A percentile compares a stretch with the other conserved stretches of the same genome.
phyloP scores from a whole-genome alignment of 2,797 vertebrate genomes.

The Hylomyscus alleni region DNA sequence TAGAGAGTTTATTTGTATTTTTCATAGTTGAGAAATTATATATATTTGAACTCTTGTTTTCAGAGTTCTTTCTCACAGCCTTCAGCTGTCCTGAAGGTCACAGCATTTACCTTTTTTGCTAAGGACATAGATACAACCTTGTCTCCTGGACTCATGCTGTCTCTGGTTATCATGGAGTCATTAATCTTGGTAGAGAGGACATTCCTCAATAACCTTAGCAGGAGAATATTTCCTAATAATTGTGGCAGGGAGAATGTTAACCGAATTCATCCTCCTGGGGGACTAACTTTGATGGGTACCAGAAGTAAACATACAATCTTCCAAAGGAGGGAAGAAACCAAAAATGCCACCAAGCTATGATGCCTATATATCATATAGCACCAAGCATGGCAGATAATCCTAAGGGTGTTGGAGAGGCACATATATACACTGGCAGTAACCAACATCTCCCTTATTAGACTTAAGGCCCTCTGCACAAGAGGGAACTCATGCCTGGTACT shows the following conservation, averaged over 20 bases:
- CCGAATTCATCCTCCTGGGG: not conserved
- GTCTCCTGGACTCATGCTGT: not conserved
- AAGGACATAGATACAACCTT: not conserved
- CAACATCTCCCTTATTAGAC: not conserved
- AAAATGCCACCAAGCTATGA: not conserved
- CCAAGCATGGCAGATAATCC: not conserved
- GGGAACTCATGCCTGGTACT: not conserved
- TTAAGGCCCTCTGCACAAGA: not conserved
- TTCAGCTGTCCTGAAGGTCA: not conserved
- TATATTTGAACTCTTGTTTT: not conserved
- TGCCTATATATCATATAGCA: no score
- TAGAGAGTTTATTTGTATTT: not conserved
- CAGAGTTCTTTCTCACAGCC: not conserved
- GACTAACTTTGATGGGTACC: not conserved
- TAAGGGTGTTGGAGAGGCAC: not conserved
- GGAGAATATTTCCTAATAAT: not conserved
- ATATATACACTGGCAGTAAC: not conserved
- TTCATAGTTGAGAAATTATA: not conserved
- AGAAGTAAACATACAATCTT: not conserved
- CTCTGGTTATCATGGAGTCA: not conserved
- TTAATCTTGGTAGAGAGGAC: not conserved
- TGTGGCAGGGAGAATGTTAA: no score
- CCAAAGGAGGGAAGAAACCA: not conserved
- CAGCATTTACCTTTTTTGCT: not conserved
- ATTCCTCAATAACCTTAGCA: not conserved